These are phyloP conservation scores for Tenualosa thibaudeaui DNA, from an alignment of 2,797 vertebrate genomes.

Conservation along the genomic window DNA sequence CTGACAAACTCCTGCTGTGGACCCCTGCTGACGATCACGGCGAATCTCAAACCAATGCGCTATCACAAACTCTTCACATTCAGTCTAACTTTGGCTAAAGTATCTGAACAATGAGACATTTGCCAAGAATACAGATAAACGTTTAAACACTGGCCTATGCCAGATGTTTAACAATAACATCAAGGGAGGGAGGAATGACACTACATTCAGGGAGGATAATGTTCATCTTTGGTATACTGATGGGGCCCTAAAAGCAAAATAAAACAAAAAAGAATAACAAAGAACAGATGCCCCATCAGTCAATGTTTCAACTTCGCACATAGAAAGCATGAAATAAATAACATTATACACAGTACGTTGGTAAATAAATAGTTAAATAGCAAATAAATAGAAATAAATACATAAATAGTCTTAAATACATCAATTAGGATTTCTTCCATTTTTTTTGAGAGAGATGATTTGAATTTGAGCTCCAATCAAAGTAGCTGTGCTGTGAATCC, in stretches of 20 bases:
- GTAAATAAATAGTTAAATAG: constrained; percentile 77
- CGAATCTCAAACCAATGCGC: not conserved
- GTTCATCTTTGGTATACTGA: constrained; percentile 84
- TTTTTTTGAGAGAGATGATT: not conserved
- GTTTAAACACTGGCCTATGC: constrained; percentile 60
- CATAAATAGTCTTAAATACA: constrained; percentile 69
- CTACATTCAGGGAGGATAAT: constrained; percentile 82
- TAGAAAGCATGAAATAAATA: constrained; percentile 80
- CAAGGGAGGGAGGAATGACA: constrained; percentile 59
- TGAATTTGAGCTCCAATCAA: constrained; percentile 59
- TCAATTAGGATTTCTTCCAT: constrained; percentile 58
- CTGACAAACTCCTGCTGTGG: constrained; percentile 39
- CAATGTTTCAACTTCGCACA: constrained; percentile 77
- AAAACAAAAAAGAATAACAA: constrained; percentile 65
- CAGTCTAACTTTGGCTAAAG: constrained; percentile 73
- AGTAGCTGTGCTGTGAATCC: constrained; percentile 66
- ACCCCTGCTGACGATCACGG: not conserved
- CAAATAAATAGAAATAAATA: constrained; percentile 67
- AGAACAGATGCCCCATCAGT: constrained; percentile 78
- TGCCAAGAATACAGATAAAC: constrained; percentile 69
- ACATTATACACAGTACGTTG: constrained; percentile 74
- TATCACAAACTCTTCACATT: constrained; percentile 54
- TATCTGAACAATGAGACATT: constrained; percentile 71
- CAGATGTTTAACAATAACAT: constrained; percentile 64
- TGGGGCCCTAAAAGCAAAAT: constrained; percentile 64